Percentiles rank a stretch among this genome's conserved stretches.
Conservation (phyloP, 1,140 invertebrate genomes). For the Procambarus virginalis region DNA sequence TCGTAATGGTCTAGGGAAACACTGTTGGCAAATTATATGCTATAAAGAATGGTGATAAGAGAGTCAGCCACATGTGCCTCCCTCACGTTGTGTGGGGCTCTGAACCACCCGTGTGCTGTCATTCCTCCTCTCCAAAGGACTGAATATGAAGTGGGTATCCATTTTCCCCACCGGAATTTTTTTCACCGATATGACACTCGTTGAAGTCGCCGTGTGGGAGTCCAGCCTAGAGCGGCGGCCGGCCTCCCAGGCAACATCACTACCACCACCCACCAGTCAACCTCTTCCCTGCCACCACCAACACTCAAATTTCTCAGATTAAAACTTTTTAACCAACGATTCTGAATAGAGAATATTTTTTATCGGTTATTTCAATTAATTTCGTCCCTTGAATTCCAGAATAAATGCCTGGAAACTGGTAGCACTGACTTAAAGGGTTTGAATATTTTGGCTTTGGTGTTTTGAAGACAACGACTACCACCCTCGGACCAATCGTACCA, state of each 20-base stretch:
- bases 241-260: neutral
- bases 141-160: neutral
- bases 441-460: no score
- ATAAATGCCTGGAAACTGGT: no score
- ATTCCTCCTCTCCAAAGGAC: neutral
- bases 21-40: no score
- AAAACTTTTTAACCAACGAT: neutral
- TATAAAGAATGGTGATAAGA: no score
- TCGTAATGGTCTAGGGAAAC: no score
- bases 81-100: no score
- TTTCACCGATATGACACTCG: constrained; percentile 27
- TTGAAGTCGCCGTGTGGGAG: constrained; percentile 54
- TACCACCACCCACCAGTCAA: neutral
- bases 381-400: neutral
- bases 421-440: no score
- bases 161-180: neutral
- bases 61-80: no score
- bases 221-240: constrained; percentile 5
- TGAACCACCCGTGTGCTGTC: no score
- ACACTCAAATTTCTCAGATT: neutral
- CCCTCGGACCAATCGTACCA: no score
- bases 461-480: no score
- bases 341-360: neutral
- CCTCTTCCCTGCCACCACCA: no score
- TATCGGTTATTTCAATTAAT: neutral